These are phyloP conservation scores for Chrysolina haemoptera DNA, from an alignment of 2,888 invertebrate genomes.

Conservation along the genomic window DNA sequence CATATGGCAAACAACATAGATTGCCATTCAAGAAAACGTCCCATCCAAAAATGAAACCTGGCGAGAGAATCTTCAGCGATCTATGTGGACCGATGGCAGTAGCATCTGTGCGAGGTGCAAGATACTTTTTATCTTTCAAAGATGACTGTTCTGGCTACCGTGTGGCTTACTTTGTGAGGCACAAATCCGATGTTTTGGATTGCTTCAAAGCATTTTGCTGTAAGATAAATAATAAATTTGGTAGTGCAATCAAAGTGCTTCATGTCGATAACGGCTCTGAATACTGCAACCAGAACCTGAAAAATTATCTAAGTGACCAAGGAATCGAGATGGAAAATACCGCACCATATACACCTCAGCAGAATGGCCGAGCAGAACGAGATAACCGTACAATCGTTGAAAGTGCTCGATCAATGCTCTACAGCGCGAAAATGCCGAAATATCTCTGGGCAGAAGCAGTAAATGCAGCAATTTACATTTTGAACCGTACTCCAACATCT, in stretches of 20 bases:
- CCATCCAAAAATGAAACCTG: constrained; percentile 18
- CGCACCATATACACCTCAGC: constrained; percentile 54
- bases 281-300: constrained; percentile 28
- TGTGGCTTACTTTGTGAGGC: constrained; percentile 38
- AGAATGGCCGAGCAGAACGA: constrained; percentile 58
- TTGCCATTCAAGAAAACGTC: no score
- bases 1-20: no score
- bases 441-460: constrained; percentile 64
- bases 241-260: constrained; percentile 32
- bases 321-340: constrained; percentile 55
- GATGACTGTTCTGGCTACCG: constrained; percentile 39
- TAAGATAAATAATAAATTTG: constrained; percentile 39
- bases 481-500: constrained; percentile 32
- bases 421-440: constrained; percentile 54
- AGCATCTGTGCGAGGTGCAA: constrained; percentile 37
- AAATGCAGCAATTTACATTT: constrained; percentile 54
- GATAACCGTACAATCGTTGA: constrained; percentile 53
- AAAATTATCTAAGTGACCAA: constrained; percentile 9
- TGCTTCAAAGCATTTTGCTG: constrained; percentile 36
- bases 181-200: constrained; percentile 9
- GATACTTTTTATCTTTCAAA: constrained; percentile 43
- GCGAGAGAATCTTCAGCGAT: constrained; percentile 42
- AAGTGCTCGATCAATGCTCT: constrained; percentile 60
- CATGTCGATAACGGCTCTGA: constrained; percentile 32
- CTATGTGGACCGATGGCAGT: constrained; percentile 43